A percentile compares a stretch with the other conserved stretches of the same genome.
Conservation (phyloP, 2,113 vertebrate species). For the Heptranchias perlo region DNA sequence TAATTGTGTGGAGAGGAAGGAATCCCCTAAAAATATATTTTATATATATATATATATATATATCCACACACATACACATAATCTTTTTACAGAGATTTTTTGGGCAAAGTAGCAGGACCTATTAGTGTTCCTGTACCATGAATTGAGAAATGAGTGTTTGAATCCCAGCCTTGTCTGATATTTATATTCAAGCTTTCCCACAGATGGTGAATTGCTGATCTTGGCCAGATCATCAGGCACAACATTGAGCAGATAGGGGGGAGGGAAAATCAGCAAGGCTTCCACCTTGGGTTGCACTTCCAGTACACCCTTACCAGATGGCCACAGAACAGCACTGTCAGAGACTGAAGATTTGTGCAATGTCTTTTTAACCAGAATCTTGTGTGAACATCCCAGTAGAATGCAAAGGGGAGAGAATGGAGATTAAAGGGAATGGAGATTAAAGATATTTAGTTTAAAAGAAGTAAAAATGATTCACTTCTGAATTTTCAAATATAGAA, state of each 20-base stretch:
- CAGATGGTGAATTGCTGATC: slow-evolving; percentile 27
- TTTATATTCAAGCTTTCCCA: not conserved
- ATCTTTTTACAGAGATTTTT: not conserved
- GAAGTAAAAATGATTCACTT: not conserved
- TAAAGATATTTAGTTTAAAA: not conserved
- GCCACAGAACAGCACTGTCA: not conserved
- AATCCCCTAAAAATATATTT: not conserved
- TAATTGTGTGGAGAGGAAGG: not conserved
- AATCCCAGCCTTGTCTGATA: not conserved
- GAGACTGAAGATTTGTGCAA: not conserved
- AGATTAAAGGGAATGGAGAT: not conserved
- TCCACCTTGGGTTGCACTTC: not conserved
- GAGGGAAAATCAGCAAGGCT: not conserved
- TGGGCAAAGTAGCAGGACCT: not conserved
- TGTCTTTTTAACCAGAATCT: not conserved
- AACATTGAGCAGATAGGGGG: not conserved
- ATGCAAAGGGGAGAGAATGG: not conserved
- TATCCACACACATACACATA: no score
- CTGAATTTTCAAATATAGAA: not conserved
- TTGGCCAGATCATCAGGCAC: slow-evolving; percentile 2
- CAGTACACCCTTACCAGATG: not conserved
- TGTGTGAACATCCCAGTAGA: not conserved
- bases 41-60: not conserved
- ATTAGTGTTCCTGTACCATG: not conserved
- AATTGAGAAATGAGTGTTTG: not conserved